Evolutionary conservation across 2,797 vertebrate genomes (phyloP).

Genomic region (Pangasius djambal): DNA sequence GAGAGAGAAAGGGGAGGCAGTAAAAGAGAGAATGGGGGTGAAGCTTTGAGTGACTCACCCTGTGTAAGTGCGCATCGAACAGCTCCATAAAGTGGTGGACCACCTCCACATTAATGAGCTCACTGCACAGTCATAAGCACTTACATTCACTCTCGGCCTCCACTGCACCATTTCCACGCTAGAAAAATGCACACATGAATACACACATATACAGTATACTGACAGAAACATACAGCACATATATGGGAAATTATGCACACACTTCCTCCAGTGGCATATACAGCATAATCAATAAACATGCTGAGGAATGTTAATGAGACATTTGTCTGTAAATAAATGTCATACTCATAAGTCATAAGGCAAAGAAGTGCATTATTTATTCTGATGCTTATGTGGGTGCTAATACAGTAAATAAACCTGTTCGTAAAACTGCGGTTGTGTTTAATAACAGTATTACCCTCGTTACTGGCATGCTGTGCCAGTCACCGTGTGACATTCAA

Average conservation of each 20-base stretch:
- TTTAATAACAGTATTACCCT: slow-evolving; percentile 36
- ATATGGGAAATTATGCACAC: background rate
- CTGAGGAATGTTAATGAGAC: slow-evolving; percentile 19
- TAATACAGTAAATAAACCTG: slow-evolving; percentile 42
- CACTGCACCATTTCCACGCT: slow-evolving; percentile 40
- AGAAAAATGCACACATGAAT: slow-evolving; percentile 19
- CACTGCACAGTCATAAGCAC: slow-evolving; percentile 55
- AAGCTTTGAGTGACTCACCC: slow-evolving; percentile 58
- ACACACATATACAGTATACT: background rate
- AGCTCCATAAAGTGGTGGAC: slow-evolving; percentile 56
- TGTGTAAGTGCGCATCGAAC: slow-evolving; percentile 57
- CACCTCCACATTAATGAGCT: slow-evolving; percentile 63
- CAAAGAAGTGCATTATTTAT: slow-evolving; percentile 44
- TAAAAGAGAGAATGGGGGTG: slow-evolving; percentile 59
- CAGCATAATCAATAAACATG: background rate
- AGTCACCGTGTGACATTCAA: slow-evolving; percentile 63
- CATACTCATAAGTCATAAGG: background rate
- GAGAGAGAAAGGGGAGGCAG: slow-evolving; percentile 49
- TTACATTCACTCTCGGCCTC: slow-evolving; percentile 46
- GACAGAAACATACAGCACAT: slow-evolving; percentile 17
- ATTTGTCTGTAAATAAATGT: slow-evolving; percentile 13
- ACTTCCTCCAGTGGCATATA: background rate
- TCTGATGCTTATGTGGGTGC: slow-evolving; percentile 35
- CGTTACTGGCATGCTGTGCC: slow-evolving; percentile 53
- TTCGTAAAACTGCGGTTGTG: slow-evolving; percentile 19